Conservation (phyloP, 2,113 vertebrate species). For the Clarias magur region DNA sequence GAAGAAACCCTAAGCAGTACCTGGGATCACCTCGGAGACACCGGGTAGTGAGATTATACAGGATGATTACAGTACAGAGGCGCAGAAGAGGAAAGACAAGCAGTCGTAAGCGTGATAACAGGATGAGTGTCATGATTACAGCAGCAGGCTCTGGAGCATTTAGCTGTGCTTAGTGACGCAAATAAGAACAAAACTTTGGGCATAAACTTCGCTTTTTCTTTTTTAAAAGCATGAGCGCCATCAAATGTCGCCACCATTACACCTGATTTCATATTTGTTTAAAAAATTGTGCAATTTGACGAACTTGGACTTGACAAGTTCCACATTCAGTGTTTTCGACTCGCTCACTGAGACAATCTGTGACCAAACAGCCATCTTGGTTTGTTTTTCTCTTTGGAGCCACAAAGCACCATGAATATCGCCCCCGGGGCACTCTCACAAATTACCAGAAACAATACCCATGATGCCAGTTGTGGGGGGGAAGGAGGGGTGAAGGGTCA, state of each 20-base stretch:
- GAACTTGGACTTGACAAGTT: background rate
- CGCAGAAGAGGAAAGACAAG: background rate
- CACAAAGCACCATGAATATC: constrained; percentile 55
- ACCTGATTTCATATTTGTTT: background rate
- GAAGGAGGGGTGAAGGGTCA: background rate
- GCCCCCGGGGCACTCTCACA: constrained; percentile 58
- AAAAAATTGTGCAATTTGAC: background rate
- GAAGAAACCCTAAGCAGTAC: background rate
- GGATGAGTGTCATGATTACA: background rate
- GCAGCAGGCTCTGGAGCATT: background rate
- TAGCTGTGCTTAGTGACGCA: background rate
- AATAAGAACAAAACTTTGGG: background rate
- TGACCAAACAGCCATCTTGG: constrained; percentile 59
- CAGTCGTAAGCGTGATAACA: background rate
- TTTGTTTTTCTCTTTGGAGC: constrained; percentile 42
- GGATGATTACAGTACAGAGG: background rate
- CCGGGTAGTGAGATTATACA: background rate
- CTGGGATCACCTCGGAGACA: background rate
- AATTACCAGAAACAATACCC: constrained; percentile 70
- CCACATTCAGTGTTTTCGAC: background rate
- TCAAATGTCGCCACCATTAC: background rate
- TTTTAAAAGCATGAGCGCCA: background rate
- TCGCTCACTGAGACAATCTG: background rate
- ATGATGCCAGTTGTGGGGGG: constrained; percentile 71
- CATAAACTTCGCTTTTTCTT: background rate